A percentile compares a stretch with the other conserved stretches of the same genome.
Evolutionary conservation across 2,113 vertebrate genomes (phyloP).

Genomic region (Ochotona princeps): DNA sequence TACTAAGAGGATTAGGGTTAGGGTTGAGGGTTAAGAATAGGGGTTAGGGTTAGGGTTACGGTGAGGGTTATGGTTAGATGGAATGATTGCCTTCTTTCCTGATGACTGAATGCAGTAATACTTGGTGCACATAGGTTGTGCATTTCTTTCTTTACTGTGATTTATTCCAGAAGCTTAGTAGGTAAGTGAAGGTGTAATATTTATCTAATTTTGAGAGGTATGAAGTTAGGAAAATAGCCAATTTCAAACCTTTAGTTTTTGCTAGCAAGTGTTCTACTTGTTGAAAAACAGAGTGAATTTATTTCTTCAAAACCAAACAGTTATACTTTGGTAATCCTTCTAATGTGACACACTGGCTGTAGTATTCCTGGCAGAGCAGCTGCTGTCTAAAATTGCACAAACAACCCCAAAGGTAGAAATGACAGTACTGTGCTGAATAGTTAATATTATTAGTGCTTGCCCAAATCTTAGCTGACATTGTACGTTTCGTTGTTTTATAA

Average conservation of each 20-base stretch:
- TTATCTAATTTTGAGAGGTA: background rate
- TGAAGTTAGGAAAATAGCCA: background rate
- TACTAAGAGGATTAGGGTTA: background rate
- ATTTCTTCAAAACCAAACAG: slow-evolving; percentile 20
- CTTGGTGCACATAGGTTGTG: background rate
- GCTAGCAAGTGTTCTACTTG: background rate
- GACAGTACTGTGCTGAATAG: background rate
- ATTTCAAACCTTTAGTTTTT: background rate
- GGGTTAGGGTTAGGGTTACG: no score
- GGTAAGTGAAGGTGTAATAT: background rate
- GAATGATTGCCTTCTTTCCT: background rate
- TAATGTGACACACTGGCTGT: background rate
- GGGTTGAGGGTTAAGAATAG: no score
- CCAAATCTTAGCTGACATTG: background rate
- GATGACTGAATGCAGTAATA: no score
- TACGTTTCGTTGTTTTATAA: slow-evolving; percentile 33
- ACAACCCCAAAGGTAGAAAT: background rate
- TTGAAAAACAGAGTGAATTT: background rate
- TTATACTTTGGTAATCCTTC: background rate
- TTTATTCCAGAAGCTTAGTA: background rate
- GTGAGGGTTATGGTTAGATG: no score
- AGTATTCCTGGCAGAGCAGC: background rate
- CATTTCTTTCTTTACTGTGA: background rate
- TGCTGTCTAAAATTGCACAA: background rate
- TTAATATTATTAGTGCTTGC: background rate